Evolutionary conservation across 1,140 invertebrate genomes (phyloP).

Genomic region (Tyrophagus putrescentiae): DNA sequence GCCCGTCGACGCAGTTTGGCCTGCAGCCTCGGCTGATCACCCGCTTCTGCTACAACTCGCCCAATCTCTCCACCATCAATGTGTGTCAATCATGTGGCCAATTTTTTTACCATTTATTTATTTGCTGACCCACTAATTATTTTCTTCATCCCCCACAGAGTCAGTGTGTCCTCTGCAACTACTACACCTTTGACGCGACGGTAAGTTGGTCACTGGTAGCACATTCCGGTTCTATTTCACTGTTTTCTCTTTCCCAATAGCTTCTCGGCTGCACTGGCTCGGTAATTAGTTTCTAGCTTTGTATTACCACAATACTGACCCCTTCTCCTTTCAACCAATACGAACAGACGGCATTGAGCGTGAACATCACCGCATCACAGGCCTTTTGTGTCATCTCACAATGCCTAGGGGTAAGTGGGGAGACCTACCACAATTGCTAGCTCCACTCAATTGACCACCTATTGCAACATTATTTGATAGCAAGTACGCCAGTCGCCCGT

Average conservation of each 20-base stretch:
- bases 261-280: conserved; percentile 21
- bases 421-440: not conserved
- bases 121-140: conserved; percentile 6
- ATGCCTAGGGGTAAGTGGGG: conserved; percentile 17
- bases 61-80: conserved; percentile 16
- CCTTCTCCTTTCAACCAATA: not conserved
- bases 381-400: conserved; percentile 21
- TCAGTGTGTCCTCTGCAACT: conserved; percentile 21
- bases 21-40: conserved; percentile 8
- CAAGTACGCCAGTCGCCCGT: conserved; percentile 20
- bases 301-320: not conserved
- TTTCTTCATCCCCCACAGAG: conserved; percentile 1
- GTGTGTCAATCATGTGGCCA: not conserved
- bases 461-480: not conserved
- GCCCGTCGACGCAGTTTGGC: not conserved
- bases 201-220: not conserved
- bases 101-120: conserved; percentile 4
- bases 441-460: too few relatives aligned
- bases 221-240: not conserved
- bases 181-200: conserved; percentile 16
- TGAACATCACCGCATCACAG: conserved; percentile 19
- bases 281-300: not conserved
- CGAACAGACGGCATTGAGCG: conserved; percentile 8
- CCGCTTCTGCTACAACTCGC: conserved; percentile 20
- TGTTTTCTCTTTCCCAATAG: not conserved